Evolutionary conservation across 2,797 vertebrate genomes (phyloP).

Genomic region (Mus caroli): DNA sequence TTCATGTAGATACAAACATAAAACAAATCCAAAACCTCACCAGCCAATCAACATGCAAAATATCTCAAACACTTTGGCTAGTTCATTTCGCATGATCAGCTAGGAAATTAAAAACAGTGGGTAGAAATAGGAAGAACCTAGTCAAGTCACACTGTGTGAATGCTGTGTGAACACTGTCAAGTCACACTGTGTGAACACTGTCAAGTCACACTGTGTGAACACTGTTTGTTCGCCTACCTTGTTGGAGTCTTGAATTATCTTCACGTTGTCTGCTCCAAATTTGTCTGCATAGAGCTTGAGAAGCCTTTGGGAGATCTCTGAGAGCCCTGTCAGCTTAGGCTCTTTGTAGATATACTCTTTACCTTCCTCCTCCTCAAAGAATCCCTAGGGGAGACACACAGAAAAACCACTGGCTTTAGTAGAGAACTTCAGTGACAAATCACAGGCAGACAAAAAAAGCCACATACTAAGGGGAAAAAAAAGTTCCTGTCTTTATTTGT

Average conservation of each 20-base stretch:
- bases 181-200: background rate
- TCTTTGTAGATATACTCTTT: conserved; percentile 99
- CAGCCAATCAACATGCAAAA: background rate
- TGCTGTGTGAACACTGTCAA: background rate
- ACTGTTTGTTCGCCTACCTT: conserved; percentile 89
- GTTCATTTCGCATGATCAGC: background rate
- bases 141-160: background rate
- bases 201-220: background rate
- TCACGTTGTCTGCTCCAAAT: conserved; percentile 98
- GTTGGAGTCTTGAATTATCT: conserved; percentile 99
- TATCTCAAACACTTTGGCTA: background rate
- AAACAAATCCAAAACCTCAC: background rate
- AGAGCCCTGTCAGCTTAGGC: conserved; percentile 97
- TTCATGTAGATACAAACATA: background rate
- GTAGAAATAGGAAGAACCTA: background rate
- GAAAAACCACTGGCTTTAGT: conserved; percentile 75
- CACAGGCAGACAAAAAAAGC: conserved; percentile 38
- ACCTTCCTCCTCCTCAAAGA: conserved; percentile 99
- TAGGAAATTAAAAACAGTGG: conserved; percentile 23
- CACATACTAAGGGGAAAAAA: conserved; percentile 35
- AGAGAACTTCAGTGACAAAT: conserved; percentile 70
- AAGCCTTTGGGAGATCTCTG: conserved; percentile 98
- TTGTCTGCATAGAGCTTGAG: conserved; percentile 99
- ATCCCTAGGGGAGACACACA: conserved; percentile 91
- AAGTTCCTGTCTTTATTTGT: background rate